These are phyloP conservation scores for Semotilus atromaculatus DNA, from an alignment of 2,797 vertebrate genomes.

Conservation along the genomic window DNA sequence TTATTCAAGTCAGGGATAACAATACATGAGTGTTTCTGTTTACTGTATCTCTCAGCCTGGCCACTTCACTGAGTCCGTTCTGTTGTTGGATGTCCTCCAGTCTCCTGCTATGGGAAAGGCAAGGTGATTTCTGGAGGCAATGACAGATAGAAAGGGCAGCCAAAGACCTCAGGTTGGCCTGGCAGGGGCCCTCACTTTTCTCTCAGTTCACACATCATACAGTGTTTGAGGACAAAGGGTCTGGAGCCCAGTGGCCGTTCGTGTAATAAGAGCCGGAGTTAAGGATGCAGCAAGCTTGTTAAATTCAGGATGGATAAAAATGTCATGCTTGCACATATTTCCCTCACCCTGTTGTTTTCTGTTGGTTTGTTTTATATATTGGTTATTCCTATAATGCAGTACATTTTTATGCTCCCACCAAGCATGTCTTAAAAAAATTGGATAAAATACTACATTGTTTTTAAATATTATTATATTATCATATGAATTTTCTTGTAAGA, in stretches of 20 bases:
- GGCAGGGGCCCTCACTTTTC: constrained; percentile 20
- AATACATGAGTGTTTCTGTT: constrained; percentile 9
- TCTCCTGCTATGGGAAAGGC: constrained; percentile 44
- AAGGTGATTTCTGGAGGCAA: constrained; percentile 58
- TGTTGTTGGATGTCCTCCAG: constrained; percentile 59
- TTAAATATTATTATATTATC: neutral
- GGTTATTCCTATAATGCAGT: neutral
- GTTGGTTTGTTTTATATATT: too few relatives aligned
- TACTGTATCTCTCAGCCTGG: constrained; percentile 23
- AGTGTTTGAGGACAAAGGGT: constrained; percentile 45
- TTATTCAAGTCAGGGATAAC: constrained; percentile 18
- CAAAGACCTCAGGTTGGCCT: constrained; percentile 43
- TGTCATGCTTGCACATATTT: neutral
- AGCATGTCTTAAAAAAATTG: neutral
- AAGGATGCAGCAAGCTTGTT: constrained; percentile 11
- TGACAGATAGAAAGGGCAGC: constrained; percentile 49
- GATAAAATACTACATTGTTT: neutral
- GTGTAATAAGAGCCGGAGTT: neutral
- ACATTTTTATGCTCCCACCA: neutral
- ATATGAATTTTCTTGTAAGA: neutral
- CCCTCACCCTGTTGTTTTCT: neutral
- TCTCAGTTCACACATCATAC: constrained; percentile 46
- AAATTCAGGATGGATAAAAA: constrained; percentile 3
- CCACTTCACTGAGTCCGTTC: neutral
- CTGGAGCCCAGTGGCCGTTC: constrained; percentile 9